phyloP scores from a whole-genome alignment of 2,888 invertebrate species.

The Vesta saturnalis region DNA sequence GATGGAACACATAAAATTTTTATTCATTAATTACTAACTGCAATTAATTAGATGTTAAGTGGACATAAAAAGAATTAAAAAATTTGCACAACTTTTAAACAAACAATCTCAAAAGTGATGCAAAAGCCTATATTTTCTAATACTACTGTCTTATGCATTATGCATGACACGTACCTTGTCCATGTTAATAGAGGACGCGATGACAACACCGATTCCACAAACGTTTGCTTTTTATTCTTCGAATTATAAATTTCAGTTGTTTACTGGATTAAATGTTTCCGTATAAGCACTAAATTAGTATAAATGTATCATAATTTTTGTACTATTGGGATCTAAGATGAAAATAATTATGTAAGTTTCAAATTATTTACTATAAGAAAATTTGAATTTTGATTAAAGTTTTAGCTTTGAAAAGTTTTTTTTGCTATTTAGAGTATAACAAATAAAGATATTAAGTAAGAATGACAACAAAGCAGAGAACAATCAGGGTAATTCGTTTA shows the following conservation, averaged over 20 bases:
- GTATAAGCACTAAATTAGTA: too few relatives aligned
- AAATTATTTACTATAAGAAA: too few relatives aligned
- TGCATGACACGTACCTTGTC: conserved; percentile 29
- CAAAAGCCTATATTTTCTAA: conserved; percentile 11
- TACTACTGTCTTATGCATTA: conserved; percentile 24
- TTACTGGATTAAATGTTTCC: neutral
- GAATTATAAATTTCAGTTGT: conserved; percentile 27
- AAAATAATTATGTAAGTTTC: too few relatives aligned
- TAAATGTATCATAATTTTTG: too few relatives aligned
- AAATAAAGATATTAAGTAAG: too few relatives aligned
- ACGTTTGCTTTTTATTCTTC: conserved; percentile 16
- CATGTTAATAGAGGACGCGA: conserved; percentile 36
- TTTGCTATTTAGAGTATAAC: too few relatives aligned
- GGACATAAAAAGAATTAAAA: neutral
- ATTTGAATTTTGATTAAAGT: too few relatives aligned
- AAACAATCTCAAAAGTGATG: conserved; percentile 21
- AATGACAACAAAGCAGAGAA: neutral
- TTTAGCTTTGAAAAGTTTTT: too few relatives aligned
- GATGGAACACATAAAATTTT: too few relatives aligned
- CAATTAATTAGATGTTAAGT: neutral
- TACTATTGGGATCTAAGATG: too few relatives aligned
- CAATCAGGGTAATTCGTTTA: neutral
- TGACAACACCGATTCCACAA: conserved; percentile 29
- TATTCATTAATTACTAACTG: too few relatives aligned
- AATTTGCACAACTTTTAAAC: neutral